Evolutionary conservation across 2,113 vertebrate species (phyloP).

Genomic region (Sminthopsis crassicaudata): DNA sequence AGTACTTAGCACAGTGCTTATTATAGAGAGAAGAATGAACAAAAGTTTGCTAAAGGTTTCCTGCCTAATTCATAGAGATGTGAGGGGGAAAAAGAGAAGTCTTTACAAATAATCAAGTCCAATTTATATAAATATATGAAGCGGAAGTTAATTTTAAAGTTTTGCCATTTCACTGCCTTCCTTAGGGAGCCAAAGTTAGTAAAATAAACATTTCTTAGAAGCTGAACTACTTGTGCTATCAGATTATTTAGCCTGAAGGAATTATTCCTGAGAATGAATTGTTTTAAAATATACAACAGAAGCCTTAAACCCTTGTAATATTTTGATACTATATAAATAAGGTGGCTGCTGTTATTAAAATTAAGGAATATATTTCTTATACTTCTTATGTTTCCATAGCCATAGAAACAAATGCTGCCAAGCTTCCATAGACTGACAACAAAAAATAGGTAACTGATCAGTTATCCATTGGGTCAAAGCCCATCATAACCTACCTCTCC

Average conservation of each 20-base stretch:
- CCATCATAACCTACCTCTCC: not conserved
- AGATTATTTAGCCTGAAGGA: conserved; percentile 10
- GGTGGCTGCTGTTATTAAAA: not conserved
- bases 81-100: not conserved
- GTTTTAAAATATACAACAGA: conserved; percentile 37
- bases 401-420: not conserved
- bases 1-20: not conserved
- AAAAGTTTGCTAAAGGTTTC: not conserved
- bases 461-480: not conserved
- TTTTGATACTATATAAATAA: not conserved
- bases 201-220: not conserved
- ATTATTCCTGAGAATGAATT: not conserved
- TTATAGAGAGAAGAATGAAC: not conserved
- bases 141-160: not conserved
- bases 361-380: conserved; percentile 17
- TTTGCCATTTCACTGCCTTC: conserved; percentile 29
- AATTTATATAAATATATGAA: not conserved
- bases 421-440: not conserved
- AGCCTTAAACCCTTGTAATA: not conserved
- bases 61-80: not conserved
- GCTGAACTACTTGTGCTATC: not conserved
- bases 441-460: not conserved
- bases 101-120: not conserved
- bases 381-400: not conserved
- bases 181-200: conserved; percentile 7